Base-by-base conservation (phyloP, 2,888 invertebrate genomes). In the Tenodera sinensis region DNA sequence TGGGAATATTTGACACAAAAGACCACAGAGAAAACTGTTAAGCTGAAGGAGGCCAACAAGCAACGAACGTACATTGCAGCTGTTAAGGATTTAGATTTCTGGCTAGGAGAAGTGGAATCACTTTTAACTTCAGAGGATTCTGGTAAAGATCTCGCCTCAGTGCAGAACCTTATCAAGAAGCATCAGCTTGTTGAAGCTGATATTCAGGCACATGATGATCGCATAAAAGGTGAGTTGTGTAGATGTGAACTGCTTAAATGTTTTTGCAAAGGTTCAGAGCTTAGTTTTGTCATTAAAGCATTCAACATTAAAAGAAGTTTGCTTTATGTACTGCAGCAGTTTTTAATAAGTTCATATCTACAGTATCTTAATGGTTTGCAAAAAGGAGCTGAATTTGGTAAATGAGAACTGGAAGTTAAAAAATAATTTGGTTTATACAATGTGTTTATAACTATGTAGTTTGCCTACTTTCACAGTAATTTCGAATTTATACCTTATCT, bases 21-120 rank as follows among this genome's bases (percentile, higher is more conserved):
- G 94, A 99, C 99, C 0, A 98, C 98, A 0, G 99, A 99, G 94
- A 99, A 99, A 94, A 98, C 98, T 2, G 95, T 99, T 92, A 99
- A 99, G 93, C 95, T 99, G 92, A 99, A 99, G 94, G 99, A 99
- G 93, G 99, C 99, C 88, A 99, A 99, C 94, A 98, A 99, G 93
- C 99, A 99, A 93, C 96, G 99, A 91, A 99, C 99, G 0, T 99
- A 99, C 95, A 99, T 99, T 94, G 99, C 99, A 90, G 99, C 98
- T 82, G 99, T 99, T 91, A 99, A 99, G 94, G 99, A 99, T 94
- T 96, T 99, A 91, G 99, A 99, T 94, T 99, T 99, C 94, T 99
- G 99, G 99, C 96, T 99, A 89, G 99, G 99, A 92, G 99, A 99
- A 95, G 99, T 99, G 90, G 99, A 99, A 93, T 98, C 98, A 93